Evolutionary conservation across 2,888 invertebrate genomes (phyloP).

Genomic region (Pherbina coryleti): DNA sequence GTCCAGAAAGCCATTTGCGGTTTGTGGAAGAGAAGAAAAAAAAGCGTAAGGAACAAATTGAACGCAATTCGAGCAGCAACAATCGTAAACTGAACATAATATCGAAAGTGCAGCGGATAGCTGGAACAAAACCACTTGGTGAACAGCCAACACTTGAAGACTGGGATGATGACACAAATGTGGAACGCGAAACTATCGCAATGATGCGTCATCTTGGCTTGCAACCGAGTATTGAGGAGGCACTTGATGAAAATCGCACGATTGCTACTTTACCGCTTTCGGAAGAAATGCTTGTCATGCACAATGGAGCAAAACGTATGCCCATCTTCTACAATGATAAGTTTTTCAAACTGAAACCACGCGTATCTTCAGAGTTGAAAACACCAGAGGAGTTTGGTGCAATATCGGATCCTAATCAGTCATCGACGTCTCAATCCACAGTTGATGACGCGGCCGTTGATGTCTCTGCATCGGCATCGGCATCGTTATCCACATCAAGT

Average conservation of each 20-base stretch:
- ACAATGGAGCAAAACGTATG: conserved; percentile 53
- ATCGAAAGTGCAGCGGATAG: conserved; percentile 59
- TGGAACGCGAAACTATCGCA: conserved; percentile 59
- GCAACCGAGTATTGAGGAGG: conserved; percentile 54
- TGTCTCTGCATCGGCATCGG: background rate
- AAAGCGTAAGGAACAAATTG: conserved; percentile 41
- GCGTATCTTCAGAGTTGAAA: conserved; percentile 14
- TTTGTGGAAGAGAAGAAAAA: conserved; percentile 47
- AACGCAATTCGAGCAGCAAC: background rate
- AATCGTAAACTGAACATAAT: conserved; percentile 55
- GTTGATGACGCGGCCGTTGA: background rate
- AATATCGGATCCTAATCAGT: background rate
- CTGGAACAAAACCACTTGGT: conserved; percentile 59
- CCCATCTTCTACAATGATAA: conserved; percentile 57
- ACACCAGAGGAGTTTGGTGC: conserved; percentile 11
- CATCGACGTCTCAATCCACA: background rate
- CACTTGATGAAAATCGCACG: conserved; percentile 47
- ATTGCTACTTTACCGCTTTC: conserved; percentile 51
- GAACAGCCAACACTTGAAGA: conserved; percentile 59
- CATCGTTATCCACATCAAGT: background rate
- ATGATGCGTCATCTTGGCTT: conserved; percentile 62
- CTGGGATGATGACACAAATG: conserved; percentile 56
- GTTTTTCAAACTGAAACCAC: conserved; percentile 54
- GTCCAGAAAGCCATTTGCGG: conserved; percentile 53
- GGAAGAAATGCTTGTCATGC: conserved; percentile 50